A percentile compares a stretch with the other conserved stretches of the same genome.
Evolutionary conservation across 2,888 invertebrate genomes (phyloP).

Genomic region (Metalampra italica): DNA sequence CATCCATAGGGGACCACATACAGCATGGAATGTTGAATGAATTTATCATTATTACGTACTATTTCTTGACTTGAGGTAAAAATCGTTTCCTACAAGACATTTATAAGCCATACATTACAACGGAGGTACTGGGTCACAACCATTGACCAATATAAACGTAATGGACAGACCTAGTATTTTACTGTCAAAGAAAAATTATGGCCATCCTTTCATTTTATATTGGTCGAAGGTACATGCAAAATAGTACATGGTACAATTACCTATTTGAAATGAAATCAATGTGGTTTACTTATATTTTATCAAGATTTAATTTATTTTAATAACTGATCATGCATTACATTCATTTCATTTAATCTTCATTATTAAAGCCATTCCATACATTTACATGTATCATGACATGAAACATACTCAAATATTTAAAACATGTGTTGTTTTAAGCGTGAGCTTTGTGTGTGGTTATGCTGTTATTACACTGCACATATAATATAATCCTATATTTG

Average conservation of each 20-base stretch:
- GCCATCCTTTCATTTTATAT: too few species aligned
- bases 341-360: conserved; percentile 4
- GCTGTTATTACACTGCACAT: neutral
- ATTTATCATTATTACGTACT: conserved; percentile 19
- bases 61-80: conserved; percentile 13
- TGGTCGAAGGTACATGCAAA: too few species aligned
- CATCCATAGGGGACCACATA: conserved; percentile 43
- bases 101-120: too few species aligned
- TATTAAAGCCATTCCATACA: neutral
- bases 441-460: conserved; percentile 66
- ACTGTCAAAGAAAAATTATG: too few species aligned
- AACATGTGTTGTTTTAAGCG: conserved; percentile 2
- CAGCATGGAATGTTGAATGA: conserved; percentile 69
- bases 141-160: too few species aligned
- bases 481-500: neutral
- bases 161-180: too few species aligned
- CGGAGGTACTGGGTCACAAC: too few species aligned
- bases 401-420: neutral
- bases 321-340: conserved; percentile 2
- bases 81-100: neutral
- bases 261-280: neutral
- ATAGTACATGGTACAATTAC: neutral
- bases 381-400: neutral
- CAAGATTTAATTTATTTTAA: too few species aligned
- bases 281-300: too few species aligned